phyloP scores from a whole-genome alignment of 2,113 vertebrate species.

The Limanda limanda region DNA sequence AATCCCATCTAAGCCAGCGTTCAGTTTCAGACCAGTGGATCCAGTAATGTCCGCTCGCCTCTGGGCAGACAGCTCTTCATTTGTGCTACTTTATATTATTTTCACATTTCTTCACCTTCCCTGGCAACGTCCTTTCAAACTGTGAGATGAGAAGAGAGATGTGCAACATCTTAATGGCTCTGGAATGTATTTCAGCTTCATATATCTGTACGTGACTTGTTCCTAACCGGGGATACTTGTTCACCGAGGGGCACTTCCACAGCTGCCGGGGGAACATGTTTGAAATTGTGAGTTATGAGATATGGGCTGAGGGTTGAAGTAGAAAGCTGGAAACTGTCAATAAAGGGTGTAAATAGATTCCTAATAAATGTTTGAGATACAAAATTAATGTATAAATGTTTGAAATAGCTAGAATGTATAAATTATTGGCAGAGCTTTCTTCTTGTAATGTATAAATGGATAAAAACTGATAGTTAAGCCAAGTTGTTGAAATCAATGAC shows the following conservation, averaged over 20 bases:
- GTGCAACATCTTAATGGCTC: slow-evolving; percentile 1
- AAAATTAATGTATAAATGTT: no score
- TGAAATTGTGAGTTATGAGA: no score
- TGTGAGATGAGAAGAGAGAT: neutral
- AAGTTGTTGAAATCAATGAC: no score
- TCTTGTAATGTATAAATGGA: no score
- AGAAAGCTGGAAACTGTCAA: no score
- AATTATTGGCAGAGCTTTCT: no score
- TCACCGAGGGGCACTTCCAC: no score
- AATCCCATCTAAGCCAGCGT: slow-evolving; percentile 2
- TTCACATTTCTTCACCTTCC: neutral
- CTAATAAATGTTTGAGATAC: no score
- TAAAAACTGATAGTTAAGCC: no score
- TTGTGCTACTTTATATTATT: slow-evolving; percentile 7
- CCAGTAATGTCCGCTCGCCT: neutral
- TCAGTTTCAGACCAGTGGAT: slow-evolving; percentile 10
- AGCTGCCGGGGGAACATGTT: neutral
- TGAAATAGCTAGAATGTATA: no score
- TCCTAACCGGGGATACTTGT: neutral
- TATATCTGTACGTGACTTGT: neutral
- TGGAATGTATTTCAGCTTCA: neutral
- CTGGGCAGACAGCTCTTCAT: neutral
- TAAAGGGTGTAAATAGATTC: no score
- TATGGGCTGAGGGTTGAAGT: no score
- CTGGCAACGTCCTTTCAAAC: neutral